Evolutionary conservation across 1,140 invertebrate species (phyloP).

Genomic region (Lerema accius): DNA sequence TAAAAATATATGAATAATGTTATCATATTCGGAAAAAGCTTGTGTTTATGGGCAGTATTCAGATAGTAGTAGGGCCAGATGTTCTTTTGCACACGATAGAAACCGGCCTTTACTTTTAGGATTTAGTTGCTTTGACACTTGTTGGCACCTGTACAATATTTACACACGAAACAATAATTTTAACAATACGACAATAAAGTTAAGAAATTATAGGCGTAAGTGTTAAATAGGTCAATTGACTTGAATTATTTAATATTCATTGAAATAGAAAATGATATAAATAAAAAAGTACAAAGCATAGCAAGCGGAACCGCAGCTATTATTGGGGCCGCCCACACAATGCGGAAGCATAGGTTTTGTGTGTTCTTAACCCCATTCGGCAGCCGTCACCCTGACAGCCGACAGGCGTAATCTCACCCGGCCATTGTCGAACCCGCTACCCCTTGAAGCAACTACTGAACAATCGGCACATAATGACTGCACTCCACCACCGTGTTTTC

Average conservation of each 20-base stretch:
- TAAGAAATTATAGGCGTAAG: not conserved
- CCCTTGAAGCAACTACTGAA: constrained; percentile 50
- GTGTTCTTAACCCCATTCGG: constrained; percentile 30
- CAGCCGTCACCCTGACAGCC: constrained; percentile 34
- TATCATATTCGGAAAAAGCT: too few relatives aligned
- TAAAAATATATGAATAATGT: too few relatives aligned
- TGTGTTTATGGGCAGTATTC: too few relatives aligned
- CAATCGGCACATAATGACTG: constrained; percentile 60
- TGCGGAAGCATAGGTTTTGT: constrained; percentile 32
- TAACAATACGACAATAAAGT: not conserved
- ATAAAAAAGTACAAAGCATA: constrained; percentile 8
- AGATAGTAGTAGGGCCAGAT: too few relatives aligned
- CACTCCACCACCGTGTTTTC: constrained; percentile 63
- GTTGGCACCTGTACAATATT: too few relatives aligned
- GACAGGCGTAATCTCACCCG: constrained; percentile 66
- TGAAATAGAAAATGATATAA: constrained; percentile 9
- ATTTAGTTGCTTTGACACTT: too few relatives aligned
- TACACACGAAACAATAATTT: not conserved
- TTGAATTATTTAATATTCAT: constrained; percentile 10
- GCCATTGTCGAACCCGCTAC: constrained; percentile 62
- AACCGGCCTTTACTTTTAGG: too few relatives aligned
- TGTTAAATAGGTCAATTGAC: not conserved
- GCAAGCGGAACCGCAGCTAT: constrained; percentile 26
- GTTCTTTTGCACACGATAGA: too few relatives aligned
- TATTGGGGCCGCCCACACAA: constrained; percentile 29